Conservation (phyloP, 1,140 invertebrate species). For the Macrobrachium nipponense region DNA sequence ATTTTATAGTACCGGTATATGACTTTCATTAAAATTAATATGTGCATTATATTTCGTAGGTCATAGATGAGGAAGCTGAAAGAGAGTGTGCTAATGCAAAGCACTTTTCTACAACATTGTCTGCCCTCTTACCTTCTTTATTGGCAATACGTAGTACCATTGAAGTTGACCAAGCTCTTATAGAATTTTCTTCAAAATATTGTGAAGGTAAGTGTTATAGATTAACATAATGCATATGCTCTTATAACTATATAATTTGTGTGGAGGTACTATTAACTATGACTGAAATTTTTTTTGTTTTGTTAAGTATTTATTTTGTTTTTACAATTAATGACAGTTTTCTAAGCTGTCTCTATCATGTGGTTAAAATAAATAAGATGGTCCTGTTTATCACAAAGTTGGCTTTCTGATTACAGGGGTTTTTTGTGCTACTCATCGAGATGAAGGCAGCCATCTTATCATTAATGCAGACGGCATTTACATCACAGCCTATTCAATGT, state of each 20-base stretch:
- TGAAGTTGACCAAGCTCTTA: slow-evolving; percentile 88
- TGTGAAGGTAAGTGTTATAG: slow-evolving; percentile 80
- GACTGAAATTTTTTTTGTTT: too few relatives aligned
- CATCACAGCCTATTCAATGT: slow-evolving; percentile 85
- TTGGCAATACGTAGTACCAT: slow-evolving; percentile 79
- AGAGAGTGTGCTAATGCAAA: slow-evolving; percentile 66
- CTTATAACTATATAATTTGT: too few relatives aligned
- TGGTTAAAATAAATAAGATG: too few relatives aligned
- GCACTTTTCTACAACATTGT: slow-evolving; percentile 80
- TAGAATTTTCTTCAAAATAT: slow-evolving; percentile 90
- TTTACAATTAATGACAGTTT: too few relatives aligned
- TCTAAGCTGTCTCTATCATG: too few relatives aligned
- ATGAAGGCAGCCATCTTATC: slow-evolving; percentile 70
- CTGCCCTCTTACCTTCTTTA: slow-evolving; percentile 79
- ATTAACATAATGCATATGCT: slow-evolving; percentile 45
- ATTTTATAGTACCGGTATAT: too few relatives aligned
- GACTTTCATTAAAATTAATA: too few relatives aligned
- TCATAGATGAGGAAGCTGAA: slow-evolving; percentile 54
- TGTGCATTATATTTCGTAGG: background rate
- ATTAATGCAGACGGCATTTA: slow-evolving; percentile 97
- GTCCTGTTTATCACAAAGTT: too few relatives aligned
- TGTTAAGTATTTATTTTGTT: too few relatives aligned
- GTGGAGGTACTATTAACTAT: too few relatives aligned
- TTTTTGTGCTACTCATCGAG: slow-evolving; percentile 37
- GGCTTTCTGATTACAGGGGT: slow-evolving; percentile 32